Evolutionary conservation across 1,140 invertebrate species (phyloP).

Genomic region (Varroa destructor): DNA sequence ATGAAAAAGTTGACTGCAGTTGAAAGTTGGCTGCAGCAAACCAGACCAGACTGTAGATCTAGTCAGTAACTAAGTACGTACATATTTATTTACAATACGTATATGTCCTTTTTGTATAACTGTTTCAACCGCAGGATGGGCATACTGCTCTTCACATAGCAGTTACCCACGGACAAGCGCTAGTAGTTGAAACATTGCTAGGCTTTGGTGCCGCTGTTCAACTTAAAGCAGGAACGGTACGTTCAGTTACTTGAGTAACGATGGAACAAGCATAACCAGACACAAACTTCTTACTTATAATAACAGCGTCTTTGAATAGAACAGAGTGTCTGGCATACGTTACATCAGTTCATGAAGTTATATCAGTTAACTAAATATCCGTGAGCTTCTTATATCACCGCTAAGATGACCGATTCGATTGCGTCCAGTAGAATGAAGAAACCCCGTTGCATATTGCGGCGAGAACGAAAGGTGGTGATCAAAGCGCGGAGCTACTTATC

Average conservation of each 20-base stretch:
- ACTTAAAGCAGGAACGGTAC: conserved; percentile 57
- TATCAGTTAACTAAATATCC: no score
- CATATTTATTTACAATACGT: no score
- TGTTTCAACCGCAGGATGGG: conserved; percentile 56
- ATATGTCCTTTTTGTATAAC: no score
- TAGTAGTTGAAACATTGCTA: conserved; percentile 86
- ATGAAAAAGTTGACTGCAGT: no score
- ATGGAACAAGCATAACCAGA: background rate
- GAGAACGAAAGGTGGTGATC: conserved; percentile 76
- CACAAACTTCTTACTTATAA: no score
- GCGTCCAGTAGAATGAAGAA: conserved; percentile 48
- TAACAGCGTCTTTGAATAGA: no score
- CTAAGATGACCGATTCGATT: conserved; percentile 36
- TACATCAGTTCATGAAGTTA: no score
- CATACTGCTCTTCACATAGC: conserved; percentile 97
- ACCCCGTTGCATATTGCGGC: conserved; percentile 91
- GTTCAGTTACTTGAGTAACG: conserved; percentile 18
- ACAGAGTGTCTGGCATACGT: no score
- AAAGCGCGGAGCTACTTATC: conserved; percentile 88
- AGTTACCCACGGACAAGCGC: conserved; percentile 86
- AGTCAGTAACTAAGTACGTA: no score
- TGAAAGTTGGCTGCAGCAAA: no score
- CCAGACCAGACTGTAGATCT: no score
- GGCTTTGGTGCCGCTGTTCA: conserved; percentile 94
- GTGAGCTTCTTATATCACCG: conserved; percentile 6